These are phyloP conservation scores for Steinernema scapterisci DNA, from an alignment of 2,888 invertebrate genomes.

Conservation along the genomic window DNA sequence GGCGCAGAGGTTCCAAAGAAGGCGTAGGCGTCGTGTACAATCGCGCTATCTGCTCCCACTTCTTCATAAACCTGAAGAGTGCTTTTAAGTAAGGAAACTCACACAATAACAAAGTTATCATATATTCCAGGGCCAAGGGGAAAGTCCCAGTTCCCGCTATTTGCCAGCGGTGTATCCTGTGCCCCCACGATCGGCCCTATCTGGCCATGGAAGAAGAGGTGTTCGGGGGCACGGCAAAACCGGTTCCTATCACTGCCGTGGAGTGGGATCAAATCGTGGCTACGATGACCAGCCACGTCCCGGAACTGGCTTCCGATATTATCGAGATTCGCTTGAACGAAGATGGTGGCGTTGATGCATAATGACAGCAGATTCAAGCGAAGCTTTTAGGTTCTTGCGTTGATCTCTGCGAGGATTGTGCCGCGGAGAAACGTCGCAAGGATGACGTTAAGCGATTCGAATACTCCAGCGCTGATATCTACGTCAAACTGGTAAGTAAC, in stretches of 20 bases:
- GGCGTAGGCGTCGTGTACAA: constrained; percentile 28
- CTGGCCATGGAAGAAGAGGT: constrained; percentile 2
- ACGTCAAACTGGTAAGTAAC: constrained; percentile 53
- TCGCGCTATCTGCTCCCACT: constrained; percentile 36
- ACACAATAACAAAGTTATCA: not conserved
- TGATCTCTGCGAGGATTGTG: constrained; percentile 46
- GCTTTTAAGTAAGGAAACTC: not conserved
- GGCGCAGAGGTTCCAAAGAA: not conserved
- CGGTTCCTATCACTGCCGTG: constrained; percentile 33
- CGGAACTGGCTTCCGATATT: not conserved
- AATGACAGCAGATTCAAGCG: not conserved
- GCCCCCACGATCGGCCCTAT: constrained; percentile 26
- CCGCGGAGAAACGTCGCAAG: constrained; percentile 4
- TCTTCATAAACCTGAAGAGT: constrained; percentile 30
- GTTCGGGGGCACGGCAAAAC: not conserved
- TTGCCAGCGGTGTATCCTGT: constrained; percentile 34
- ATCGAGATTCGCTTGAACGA: constrained; percentile 18
- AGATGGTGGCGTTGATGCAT: constrained; percentile 27
- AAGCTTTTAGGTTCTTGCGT: not conserved
- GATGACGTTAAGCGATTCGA: constrained; percentile 42
- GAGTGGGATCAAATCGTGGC: constrained; percentile 39
- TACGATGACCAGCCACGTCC: no score
- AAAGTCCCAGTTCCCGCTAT: constrained; percentile 29
- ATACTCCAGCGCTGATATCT: constrained; percentile 50
- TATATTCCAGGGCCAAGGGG: constrained; percentile 28